Conservation (phyloP, 2,797 vertebrate genomes). For the Myripristis jacobus region DNA sequence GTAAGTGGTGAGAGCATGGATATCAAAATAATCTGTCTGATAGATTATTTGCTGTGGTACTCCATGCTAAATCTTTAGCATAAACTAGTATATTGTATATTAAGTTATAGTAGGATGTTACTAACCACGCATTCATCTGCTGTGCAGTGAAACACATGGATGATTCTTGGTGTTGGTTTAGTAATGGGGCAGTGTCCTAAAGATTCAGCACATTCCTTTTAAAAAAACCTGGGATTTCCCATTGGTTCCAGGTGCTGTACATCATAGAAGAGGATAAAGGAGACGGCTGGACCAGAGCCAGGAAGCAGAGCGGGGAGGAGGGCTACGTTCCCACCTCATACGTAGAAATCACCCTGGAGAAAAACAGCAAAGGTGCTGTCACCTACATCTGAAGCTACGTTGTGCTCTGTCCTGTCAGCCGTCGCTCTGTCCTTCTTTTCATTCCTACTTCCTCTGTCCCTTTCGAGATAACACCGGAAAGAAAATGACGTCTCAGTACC, state of each 20-base stretch:
- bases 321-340: conserved; percentile 99
- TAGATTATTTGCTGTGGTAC: no score
- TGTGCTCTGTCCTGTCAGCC: conserved; percentile 50
- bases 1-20: no score
- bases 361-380: conserved; percentile 99
- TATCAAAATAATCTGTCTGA: no score
- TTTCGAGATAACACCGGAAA: conserved; percentile 33
- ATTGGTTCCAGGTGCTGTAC: conserved; percentile 84
- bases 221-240: fast-evolving
- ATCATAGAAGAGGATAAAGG: conserved; percentile 99
- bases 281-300: conserved; percentile 97
- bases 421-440: conserved; percentile 40
- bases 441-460: conserved; percentile 20
- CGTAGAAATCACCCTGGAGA: conserved; percentile 98
- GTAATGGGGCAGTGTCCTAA: not conserved
- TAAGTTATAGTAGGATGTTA: no score
- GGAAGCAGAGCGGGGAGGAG: conserved; percentile 95
- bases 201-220: not conserved
- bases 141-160: no score
- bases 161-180: no score
- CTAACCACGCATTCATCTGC: no score
- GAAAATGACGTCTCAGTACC: conserved; percentile 27
- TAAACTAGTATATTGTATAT: no score
- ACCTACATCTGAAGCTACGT: conserved; percentile 94
- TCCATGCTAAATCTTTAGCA: no score